Evolutionary conservation across 2,888 invertebrate species (phyloP), one percentile per base, ranked within the genome.

Genomic region (Diadegma fenestrale): DNA sequence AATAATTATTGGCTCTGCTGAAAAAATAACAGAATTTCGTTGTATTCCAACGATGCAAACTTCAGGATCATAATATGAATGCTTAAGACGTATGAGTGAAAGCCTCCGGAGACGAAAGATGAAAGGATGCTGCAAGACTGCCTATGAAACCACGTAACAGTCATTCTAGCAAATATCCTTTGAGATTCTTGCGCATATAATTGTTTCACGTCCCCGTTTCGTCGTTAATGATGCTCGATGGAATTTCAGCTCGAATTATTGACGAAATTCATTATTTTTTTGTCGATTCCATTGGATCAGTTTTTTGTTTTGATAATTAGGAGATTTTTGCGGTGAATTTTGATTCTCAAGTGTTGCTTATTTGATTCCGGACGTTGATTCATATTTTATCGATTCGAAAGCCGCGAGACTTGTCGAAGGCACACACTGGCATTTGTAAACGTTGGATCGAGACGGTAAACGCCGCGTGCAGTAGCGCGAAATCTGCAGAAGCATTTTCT

Each of bases 141-240:
- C 61, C 68, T 76, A 71, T 76, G 48, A 71, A 64, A 58, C 69
- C 26, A 78, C 82, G 77, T 77, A 77, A 77, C 77, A 41, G 71
- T 19, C 17, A 37, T 64, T 68, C 22, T 2, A 58, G 14, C 22
- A n/a, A 41, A 78, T 54, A 26, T n/a, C 17, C 66, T 17, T 30
- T 33, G 19, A 45, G 19, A 66, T 0, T 37, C 22, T 19, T 26
- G 19, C 45, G 41, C 4, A 73, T 14, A 61, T 14, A 61, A 58
- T 43, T 41, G 41, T 22, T 58, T 61, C 43, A 30, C 41, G 41
- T 26, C n/a, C 26, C 63, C 43, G 45, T 75, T 61, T 45, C 22
- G 8, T 17, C 22, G 45, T 43, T 68, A 19, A 26, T 6, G n/a
- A 54, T 58, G 8, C 26, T 26, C 37, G 37, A 37, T 37, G 37